Percentiles rank a stretch among this genome's conserved stretches.
phyloP scores from a whole-genome alignment of 2,888 invertebrate species.

The Platerodrilus igneus region DNA sequence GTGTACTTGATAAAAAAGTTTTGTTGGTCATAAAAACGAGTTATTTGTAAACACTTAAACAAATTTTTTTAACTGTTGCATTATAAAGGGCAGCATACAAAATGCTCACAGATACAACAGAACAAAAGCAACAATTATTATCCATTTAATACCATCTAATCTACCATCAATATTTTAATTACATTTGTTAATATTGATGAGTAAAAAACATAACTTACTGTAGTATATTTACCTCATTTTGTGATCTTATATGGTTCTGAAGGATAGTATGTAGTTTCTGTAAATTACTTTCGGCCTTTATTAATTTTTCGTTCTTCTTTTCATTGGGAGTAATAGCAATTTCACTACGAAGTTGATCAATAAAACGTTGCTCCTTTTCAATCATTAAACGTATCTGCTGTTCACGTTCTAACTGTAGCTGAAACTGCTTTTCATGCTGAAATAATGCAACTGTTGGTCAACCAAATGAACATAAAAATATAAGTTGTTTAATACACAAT shows the following conservation, averaged over 20 bases:
- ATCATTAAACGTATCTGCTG: slow-evolving; percentile 86
- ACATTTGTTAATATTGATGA: too few relatives aligned
- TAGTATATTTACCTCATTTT: slow-evolving; percentile 42
- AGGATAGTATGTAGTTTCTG: slow-evolving; percentile 58
- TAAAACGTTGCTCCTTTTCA: slow-evolving; percentile 78
- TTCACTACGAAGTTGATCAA: slow-evolving; percentile 71
- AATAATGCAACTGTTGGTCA: too few relatives aligned
- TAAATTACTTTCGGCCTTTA: slow-evolving; percentile 57
- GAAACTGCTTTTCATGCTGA: slow-evolving; percentile 81
- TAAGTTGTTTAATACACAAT: too few relatives aligned
- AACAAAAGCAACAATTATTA: slow-evolving; percentile 23
- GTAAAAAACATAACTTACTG: too few relatives aligned
- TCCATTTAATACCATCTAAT: slow-evolving; percentile 24
- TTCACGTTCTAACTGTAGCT: slow-evolving; percentile 77
- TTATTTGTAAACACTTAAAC: too few relatives aligned
- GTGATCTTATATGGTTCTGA: slow-evolving; percentile 34
- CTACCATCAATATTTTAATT: too few relatives aligned
- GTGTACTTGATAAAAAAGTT: too few relatives aligned
- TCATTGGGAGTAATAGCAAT: slow-evolving; percentile 50
- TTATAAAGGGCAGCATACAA: slow-evolving; percentile 16
- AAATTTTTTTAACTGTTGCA: slow-evolving; percentile 14
- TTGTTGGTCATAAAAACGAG: too few relatives aligned
- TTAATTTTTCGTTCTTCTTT: slow-evolving; percentile 51
- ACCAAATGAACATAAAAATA: too few relatives aligned
- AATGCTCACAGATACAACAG: slow-evolving; percentile 20